These are phyloP conservation scores for Aplochiton taeniatus DNA, from an alignment of 2,797 vertebrate species.

Conservation along the genomic window DNA sequence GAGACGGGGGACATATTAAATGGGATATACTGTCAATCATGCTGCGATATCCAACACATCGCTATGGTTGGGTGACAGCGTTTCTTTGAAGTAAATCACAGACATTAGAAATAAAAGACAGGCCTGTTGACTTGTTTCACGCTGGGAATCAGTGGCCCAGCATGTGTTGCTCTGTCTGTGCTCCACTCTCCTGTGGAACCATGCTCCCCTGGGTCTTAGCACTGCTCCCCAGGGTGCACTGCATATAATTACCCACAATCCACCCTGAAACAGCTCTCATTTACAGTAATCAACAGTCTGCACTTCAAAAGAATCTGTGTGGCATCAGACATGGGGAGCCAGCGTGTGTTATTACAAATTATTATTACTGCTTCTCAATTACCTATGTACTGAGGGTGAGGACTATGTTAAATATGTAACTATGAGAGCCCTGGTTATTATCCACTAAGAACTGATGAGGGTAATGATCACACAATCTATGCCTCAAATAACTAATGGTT, in stretches of 20 bases:
- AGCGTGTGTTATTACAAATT: conserved; percentile 73
- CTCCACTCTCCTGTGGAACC: conserved; percentile 75
- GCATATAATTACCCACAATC: conserved; percentile 82
- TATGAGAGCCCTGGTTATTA: conserved; percentile 37
- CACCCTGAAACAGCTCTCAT: conserved; percentile 81
- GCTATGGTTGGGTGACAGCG: conserved; percentile 73
- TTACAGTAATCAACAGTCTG: conserved; percentile 81
- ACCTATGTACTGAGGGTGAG: conserved; percentile 56
- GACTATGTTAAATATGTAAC: conserved; percentile 59
- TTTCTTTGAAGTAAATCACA: conserved; percentile 79
- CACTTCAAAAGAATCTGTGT: conserved; percentile 77
- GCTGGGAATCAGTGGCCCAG: conserved; percentile 76
- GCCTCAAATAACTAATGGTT: conserved; percentile 64
- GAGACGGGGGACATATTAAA: conserved; percentile 58
- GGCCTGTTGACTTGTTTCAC: conserved; percentile 77
- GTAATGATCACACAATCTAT: conserved; percentile 53
- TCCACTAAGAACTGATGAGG: conserved; percentile 62
- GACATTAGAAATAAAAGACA: conserved; percentile 78
- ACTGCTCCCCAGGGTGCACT: conserved; percentile 77
- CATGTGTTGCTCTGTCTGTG: conserved; percentile 79
- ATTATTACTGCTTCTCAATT: conserved; percentile 70
- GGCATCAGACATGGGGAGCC: conserved; percentile 66
- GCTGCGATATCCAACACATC: conserved; percentile 61
- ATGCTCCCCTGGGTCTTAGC: conserved; percentile 71
- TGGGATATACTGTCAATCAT: conserved; percentile 77